These are phyloP conservation scores for Anoplopoma fimbria DNA, from an alignment of 2,113 vertebrate species.

Conservation along the genomic window DNA sequence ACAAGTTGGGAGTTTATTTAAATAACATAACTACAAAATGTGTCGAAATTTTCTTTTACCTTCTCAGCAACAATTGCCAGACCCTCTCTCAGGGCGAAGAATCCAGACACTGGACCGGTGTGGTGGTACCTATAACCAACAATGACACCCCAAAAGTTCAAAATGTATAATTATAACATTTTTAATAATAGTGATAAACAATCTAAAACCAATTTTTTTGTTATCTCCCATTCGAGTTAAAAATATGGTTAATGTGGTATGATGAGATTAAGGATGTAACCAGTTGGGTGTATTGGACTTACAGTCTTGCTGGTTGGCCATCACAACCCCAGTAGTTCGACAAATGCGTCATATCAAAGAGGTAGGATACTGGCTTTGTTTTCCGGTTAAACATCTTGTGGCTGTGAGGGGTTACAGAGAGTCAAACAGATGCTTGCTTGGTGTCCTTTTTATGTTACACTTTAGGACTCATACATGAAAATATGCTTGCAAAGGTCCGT, in stretches of 20 bases:
- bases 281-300: conserved; percentile 64
- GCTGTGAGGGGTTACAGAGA: conserved; percentile 73
- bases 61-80: conserved; percentile 89
- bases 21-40: background rate
- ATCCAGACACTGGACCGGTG: conserved; percentile 87
- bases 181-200: background rate
- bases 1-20: background rate
- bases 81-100: conserved; percentile 91
- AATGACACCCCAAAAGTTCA: background rate
- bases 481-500: background rate
- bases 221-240: background rate
- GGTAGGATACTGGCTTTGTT: conserved; percentile 89
- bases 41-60: conserved; percentile 78
- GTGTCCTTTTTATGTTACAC: background rate
- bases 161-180: background rate
- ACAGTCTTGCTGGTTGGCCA: conserved; percentile 85
- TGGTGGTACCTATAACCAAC: conserved; percentile 91
- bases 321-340: conserved; percentile 94
- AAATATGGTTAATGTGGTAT: background rate
- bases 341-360: conserved; percentile 89
- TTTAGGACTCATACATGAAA: background rate
- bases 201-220: background rate
- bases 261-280: background rate
- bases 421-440: conserved; percentile 1
- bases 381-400: conserved; percentile 92